These are phyloP conservation scores for Nasonia oneida DNA, from an alignment of 2,888 invertebrate genomes.

Conservation along the genomic window DNA sequence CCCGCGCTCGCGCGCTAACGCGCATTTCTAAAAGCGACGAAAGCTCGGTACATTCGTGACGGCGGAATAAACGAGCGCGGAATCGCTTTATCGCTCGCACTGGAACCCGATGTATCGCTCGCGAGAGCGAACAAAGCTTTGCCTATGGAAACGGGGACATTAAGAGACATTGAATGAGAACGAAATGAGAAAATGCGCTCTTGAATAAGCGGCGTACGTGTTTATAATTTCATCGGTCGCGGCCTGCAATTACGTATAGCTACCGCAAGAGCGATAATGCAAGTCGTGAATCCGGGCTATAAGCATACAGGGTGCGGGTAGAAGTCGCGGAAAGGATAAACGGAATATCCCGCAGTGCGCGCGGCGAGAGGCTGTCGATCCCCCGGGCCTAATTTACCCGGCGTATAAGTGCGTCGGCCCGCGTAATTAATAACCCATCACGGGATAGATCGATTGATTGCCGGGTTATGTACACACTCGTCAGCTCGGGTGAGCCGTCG, in stretches of 20 bases:
- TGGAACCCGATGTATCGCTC: not conserved
- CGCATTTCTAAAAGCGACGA: conserved; percentile 6
- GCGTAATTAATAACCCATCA: conserved; percentile 28
- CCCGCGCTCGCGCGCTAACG: not conserved
- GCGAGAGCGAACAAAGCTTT: conserved; percentile 1
- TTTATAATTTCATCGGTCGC: too few species aligned
- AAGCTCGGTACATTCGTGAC: not conserved
- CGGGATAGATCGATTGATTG: conserved; percentile 30
- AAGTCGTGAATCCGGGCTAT: not conserved
- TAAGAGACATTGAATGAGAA: not conserved
- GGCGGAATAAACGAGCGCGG: not conserved
- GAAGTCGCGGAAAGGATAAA: conserved; percentile 8
- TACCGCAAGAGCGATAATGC: not conserved
- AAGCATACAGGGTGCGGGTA: not conserved
- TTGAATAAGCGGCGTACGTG: too few species aligned
- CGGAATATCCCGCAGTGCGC: not conserved
- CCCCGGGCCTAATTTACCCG: conserved; percentile 22
- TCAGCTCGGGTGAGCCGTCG: not conserved
- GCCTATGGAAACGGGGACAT: not conserved
- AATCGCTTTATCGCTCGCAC: not conserved
- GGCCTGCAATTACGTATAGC: not conserved
- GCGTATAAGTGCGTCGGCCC: not conserved
- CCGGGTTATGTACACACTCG: conserved; percentile 16
- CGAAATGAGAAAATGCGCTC: not conserved
- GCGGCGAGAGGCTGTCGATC: not conserved